Base-by-base conservation (phyloP, 64 coral and sea anemone species). In the Stichodactyla helianthus region DNA sequence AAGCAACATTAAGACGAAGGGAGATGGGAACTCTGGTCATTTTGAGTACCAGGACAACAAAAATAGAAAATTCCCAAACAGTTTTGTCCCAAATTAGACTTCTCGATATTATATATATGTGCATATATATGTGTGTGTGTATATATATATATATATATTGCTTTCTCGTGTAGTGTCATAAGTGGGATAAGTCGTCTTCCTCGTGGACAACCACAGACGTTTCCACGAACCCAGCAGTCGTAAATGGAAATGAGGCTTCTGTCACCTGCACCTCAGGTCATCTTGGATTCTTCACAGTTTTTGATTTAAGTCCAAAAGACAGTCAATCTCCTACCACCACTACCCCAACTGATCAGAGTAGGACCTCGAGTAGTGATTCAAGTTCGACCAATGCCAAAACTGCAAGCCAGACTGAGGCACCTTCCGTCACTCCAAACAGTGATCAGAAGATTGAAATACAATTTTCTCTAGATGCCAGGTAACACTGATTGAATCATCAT, bases 201-300 rank as follows among this genome's bases (percentile, higher is more conserved):
- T 85, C 89, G 0, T 94, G 93, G 93, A 91, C 85, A 26, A 74
- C 68, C 12, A 84, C 87, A 65, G 89, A 59, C n/a, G 77, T 88
- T 6, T 74, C 82, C 3, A 94, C 93, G 5, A 82, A 44, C 19
- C 13, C 59, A 5, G 54, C 59, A 4, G 13, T 56, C 7, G 23
- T 52, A 26, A 88, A n/a, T 62, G 59, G 26, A 50, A 54, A 82
- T 22, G 89, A 71, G 58, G 52, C 55, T 6, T 63, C 50, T 16
- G 59, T 94, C 9, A 80, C 31, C 51, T 94, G 93, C 55, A 60
- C 23, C 5, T 85, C 58, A 64, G 25, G 60, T 7, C 77, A 52
- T 31, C 82, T 88, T 23, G 89, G 89, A 10, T 88, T 74, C 61
- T 81, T 94, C 17, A n/a, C 89, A 23, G 86, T 94, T 0, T 94